Evolutionary conservation across 2,797 vertebrate species (phyloP).

Genomic region (Silurus lanzhouensis): DNA sequence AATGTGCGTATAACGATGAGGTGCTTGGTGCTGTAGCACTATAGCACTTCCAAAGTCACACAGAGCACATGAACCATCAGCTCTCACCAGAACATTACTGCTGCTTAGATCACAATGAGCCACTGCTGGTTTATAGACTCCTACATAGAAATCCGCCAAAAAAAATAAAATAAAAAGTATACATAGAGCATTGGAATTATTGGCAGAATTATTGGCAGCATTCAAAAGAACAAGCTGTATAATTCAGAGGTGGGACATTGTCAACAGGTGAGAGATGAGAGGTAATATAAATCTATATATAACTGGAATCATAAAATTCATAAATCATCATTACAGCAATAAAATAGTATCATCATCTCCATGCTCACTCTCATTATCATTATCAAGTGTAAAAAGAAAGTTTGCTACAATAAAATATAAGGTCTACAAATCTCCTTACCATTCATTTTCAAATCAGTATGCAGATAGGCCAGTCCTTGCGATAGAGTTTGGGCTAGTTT

Average conservation of each 20-base stretch:
- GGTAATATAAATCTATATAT: not conserved
- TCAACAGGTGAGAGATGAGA: no score
- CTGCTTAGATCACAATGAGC: slow-evolving; percentile 90
- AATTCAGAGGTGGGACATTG: not conserved
- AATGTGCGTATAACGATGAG: slow-evolving; percentile 45
- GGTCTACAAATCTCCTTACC: slow-evolving; percentile 58
- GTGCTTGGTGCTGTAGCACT: slow-evolving; percentile 17
- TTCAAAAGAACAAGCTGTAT: not conserved
- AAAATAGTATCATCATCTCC: not conserved
- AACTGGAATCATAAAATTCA: not conserved
- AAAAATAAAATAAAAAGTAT: not conserved
- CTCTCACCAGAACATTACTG: slow-evolving; percentile 83
- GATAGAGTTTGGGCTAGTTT: slow-evolving; percentile 80
- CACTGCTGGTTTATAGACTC: slow-evolving; percentile 56
- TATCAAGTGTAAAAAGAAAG: not conserved
- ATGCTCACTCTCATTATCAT: not conserved
- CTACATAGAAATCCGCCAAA: not conserved
- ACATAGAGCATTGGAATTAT: not conserved
- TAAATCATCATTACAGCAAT: no score
- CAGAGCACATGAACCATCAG: slow-evolving; percentile 81
- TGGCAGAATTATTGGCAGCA: not conserved
- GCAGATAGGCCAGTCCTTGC: slow-evolving; percentile 84
- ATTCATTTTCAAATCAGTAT: slow-evolving; percentile 77
- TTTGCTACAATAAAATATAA: not conserved
- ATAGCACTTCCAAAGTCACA: slow-evolving; percentile 82